Conservation (phyloP, 2,797 vertebrate species). For the Apogon hyalosoma region DNA sequence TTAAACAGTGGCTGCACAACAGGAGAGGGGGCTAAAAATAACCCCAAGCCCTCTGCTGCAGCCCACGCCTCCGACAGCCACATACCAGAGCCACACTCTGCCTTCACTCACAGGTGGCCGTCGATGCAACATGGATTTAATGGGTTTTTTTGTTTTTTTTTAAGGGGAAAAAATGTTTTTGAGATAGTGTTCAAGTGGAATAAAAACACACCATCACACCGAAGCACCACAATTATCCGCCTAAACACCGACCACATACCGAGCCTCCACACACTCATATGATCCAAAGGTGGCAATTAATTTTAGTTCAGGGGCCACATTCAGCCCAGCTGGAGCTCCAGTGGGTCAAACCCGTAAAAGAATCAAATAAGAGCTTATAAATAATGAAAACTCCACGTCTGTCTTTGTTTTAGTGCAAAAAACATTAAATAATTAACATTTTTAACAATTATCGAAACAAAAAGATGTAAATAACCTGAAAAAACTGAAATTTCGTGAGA, state of each 20-base stretch:
- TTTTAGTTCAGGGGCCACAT: no score
- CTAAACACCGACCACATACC: slow-evolving; percentile 23
- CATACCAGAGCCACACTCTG: slow-evolving; percentile 6
- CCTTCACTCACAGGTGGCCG: not conserved
- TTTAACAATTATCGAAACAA: no score
- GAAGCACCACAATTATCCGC: not conserved
- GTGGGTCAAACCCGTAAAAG: no score
- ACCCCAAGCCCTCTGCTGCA: slow-evolving; percentile 17
- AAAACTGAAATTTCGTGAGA: no score
- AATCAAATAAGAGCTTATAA: no score
- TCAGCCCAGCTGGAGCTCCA: no score
- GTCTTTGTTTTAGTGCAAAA: no score
- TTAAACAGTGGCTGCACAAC: slow-evolving; percentile 73
- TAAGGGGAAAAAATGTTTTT: not conserved
- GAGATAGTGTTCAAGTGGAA: not conserved
- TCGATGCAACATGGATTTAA: no score
- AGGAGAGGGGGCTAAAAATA: slow-evolving; percentile 74
- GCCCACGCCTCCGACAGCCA: slow-evolving; percentile 38
- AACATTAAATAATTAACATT: no score
- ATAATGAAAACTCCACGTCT: no score
- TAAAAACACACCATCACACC: not conserved
- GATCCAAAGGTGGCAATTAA: no score
- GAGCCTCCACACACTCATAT: slow-evolving; percentile 7
- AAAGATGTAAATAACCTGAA: no score
- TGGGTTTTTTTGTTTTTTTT: not conserved